Base-by-base conservation (phyloP, 2,888 invertebrate species). In the Priocnemis perturbator region DNA sequence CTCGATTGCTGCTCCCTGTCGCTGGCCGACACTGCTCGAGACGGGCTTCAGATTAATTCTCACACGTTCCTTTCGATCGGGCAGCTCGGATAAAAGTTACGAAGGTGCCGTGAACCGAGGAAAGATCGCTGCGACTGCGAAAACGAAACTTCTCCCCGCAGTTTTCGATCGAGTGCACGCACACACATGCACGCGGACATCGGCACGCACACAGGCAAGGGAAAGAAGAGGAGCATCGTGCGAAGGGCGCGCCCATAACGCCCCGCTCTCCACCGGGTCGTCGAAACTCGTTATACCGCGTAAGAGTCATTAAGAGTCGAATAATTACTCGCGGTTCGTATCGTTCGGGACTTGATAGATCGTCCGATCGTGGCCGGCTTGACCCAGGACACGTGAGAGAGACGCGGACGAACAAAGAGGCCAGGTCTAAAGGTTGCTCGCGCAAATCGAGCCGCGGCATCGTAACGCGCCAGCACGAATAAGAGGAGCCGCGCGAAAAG, bases 251-350 rank as follows among this genome's bases (percentile, higher is more conserved):
- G 70, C 55, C 67, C 67, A 57, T 64, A 67, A 76, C 59, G 23
- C 64, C 59, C 37, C 37, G 37, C 37, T 37, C 7, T 64, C 59
- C 67, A 50, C 61, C 69, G 58, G 61, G 65, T 55, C 64, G 68
- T 61, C 60, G 65, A 66, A 77, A 73, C 75, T 77, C 79, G 77
- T 79, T 79, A 75, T 69, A 73, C 73, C 73, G 75, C 75, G 76
- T 77, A 80, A 80, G 78, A 80, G 76, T 81, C 79, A 81, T 81
- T 81, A 81, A 77, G 81, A 81, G 78, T 78, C 79, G 81, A 81
- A 81, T 81, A 81, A 81, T 81, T 81, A 81, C 78, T 77, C 80
- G 78, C 37, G 37, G 37, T 81, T 21, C 50, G 65, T 80, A 81
- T 81, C 80, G 81, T 77, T 77, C 80, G 69, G 71, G 73, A 74